Percentiles rank a stretch among this genome's conserved stretches.
phyloP scores from a whole-genome alignment of 2,113 vertebrate genomes.

The Miniopterus natalensis region DNA sequence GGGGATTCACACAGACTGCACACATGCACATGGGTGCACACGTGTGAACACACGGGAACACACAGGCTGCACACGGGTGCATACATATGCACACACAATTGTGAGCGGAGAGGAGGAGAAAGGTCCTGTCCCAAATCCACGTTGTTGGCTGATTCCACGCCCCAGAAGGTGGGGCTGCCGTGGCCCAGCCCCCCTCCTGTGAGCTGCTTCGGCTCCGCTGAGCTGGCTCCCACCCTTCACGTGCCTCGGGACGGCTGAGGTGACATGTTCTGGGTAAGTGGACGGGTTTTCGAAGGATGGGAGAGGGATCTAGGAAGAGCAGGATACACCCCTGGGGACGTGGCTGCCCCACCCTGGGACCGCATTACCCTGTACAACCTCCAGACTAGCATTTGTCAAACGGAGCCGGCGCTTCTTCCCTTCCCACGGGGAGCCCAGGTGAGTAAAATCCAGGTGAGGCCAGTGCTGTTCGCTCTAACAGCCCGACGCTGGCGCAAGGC shows the following conservation, averaged over 20 bases:
- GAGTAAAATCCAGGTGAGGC: not conserved
- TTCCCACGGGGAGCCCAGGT: not conserved
- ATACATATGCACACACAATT: not conserved
- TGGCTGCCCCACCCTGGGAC: rapidly evolving
- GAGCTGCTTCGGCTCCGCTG: rapidly evolving
- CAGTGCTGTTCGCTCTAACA: not conserved
- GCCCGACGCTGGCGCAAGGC: too few species aligned
- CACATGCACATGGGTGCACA: too few species aligned
- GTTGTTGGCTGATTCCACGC: not conserved
- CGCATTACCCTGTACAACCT: too few species aligned
- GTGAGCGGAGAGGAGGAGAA: not conserved
- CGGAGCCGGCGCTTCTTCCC: rapidly evolving
- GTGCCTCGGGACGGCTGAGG: not conserved
- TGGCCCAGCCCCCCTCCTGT: rapidly evolving
- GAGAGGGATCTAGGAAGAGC: slow-evolving; percentile 60
- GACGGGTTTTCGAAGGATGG: slow-evolving; percentile 1
- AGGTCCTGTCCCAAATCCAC: rapidly evolving
- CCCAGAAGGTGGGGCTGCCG: too few species aligned
- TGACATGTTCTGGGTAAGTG: not conserved
- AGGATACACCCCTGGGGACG: rapidly evolving
- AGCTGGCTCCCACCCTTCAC: not conserved
- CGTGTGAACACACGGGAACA: not conserved
- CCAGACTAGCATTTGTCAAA: not conserved
- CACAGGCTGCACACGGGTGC: too few species aligned
- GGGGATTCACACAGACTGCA: too few species aligned